Base-by-base conservation (phyloP, 1,140 invertebrate species). In the Tetranychus urticae region DNA sequence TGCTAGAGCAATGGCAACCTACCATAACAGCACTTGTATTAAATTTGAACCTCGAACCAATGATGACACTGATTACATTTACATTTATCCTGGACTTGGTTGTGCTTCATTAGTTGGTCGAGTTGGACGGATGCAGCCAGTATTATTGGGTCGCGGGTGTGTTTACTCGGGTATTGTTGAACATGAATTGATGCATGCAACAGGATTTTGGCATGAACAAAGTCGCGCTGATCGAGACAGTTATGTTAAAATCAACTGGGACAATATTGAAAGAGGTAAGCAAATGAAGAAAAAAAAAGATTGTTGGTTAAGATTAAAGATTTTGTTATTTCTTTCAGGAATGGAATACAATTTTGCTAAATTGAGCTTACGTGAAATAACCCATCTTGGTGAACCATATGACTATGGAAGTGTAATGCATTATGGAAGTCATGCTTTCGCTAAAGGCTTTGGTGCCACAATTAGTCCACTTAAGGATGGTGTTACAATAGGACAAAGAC, bases 121-220 rank as follows among this genome's bases (percentile, higher is more conserved):
- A 45, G 37, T 58, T 54, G 66, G 65, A 6, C 65, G 66, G 1
- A 14, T 55, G 37, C 66, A 67, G 48, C 12, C 61, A 13, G 14
- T 67, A 1, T 63, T 65, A 2, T 37, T 67, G 14, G 66, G 65
- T 13, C 42, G 59, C 1, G 67, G 67, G 2, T 68, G 67, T 46
- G 48, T 65, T 23, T 60, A 33, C 42, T 82, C 83, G 1, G 81
- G 81, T 6, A 86, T 84, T 0, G 75, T 84, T 31, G 72, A 85
- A 31, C 87, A 92, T 66, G 87, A 92, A 69, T 71, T 91, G 63
- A 82, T 88, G 76, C 87, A 92, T 65, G 82, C 83, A 0, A 67
- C 84, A 33, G 88, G 88, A 0, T 74, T 75, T 56, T 70, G 71
- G 47, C 76, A 84, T 65, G 80, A 82, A 65, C 82, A 84, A 67